Evolutionary conservation across 1,140 invertebrate genomes (phyloP).

Genomic region (Brachionus koreanus): DNA sequence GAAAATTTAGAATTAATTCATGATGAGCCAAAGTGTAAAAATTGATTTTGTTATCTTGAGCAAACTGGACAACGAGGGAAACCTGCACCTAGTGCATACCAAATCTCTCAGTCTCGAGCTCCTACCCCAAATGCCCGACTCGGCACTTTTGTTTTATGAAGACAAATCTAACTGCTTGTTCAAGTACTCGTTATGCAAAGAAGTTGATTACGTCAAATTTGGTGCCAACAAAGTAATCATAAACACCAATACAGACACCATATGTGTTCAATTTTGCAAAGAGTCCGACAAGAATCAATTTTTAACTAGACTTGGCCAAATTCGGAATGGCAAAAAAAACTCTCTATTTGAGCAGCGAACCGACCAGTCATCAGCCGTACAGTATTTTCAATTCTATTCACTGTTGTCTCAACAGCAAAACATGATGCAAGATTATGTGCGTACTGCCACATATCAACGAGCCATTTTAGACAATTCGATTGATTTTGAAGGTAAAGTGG

Average conservation of each 20-base stretch:
- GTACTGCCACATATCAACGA: conserved; percentile 95
- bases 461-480: conserved; percentile 87
- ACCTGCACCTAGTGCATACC: background rate
- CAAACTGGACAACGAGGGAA: conserved; percentile 29
- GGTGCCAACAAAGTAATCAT: conserved; percentile 33
- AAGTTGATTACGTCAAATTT: conserved; percentile 26
- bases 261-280: conserved; percentile 18
- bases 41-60: conserved; percentile 16
- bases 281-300: background rate
- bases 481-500: conserved; percentile 75
- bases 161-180: background rate
- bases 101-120: background rate
- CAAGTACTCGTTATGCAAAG: background rate
- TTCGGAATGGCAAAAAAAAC: conserved; percentile 46
- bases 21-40: conserved; percentile 3
- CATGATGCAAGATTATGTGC: conserved; percentile 97
- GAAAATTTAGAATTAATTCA: background rate
- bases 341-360: conserved; percentile 87
- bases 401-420: conserved; percentile 99
- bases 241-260: conserved; percentile 4
- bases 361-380: conserved; percentile 91
- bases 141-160: background rate
- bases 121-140: background rate
- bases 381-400: conserved; percentile 94
- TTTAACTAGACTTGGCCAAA: background rate